phyloP scores from a whole-genome alignment of 2,888 invertebrate species.

The Cerastis rubricosa region DNA sequence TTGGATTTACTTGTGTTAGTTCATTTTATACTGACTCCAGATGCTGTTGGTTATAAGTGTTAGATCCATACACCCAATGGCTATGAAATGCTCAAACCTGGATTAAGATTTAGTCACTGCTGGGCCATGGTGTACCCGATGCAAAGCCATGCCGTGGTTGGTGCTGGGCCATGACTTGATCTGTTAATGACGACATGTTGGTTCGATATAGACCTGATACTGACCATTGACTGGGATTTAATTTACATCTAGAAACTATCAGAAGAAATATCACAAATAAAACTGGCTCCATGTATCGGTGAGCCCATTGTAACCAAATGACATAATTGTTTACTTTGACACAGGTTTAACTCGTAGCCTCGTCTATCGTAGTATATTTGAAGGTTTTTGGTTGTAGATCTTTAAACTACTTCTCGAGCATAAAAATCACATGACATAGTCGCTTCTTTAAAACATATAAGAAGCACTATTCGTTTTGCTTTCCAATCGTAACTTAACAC shows the following conservation, averaged over 20 bases:
- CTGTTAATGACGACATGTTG: neutral
- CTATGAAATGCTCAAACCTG: neutral
- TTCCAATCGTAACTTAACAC: conserved; percentile 14
- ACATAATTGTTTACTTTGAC: neutral
- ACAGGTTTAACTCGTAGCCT: neutral
- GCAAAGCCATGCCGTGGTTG: neutral
- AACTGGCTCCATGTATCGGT: too few species aligned
- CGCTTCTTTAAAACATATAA: neutral
- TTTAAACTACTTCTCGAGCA: neutral
- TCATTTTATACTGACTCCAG: neutral
- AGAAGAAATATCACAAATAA: too few species aligned
- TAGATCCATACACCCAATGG: neutral
- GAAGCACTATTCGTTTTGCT: neutral
- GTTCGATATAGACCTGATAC: neutral
- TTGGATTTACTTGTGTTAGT: neutral
- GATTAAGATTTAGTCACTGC: neutral
- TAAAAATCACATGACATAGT: neutral
- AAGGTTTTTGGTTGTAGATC: neutral
- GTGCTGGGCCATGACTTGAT: neutral
- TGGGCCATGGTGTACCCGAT: neutral
- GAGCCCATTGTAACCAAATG: too few species aligned
- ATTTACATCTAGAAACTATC: too few species aligned
- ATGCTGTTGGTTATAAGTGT: neutral
- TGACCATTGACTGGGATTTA: neutral
- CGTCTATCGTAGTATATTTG: neutral